phyloP scores from a whole-genome alignment of 2,113 vertebrate genomes.

The Rhodinocichla rosea region DNA sequence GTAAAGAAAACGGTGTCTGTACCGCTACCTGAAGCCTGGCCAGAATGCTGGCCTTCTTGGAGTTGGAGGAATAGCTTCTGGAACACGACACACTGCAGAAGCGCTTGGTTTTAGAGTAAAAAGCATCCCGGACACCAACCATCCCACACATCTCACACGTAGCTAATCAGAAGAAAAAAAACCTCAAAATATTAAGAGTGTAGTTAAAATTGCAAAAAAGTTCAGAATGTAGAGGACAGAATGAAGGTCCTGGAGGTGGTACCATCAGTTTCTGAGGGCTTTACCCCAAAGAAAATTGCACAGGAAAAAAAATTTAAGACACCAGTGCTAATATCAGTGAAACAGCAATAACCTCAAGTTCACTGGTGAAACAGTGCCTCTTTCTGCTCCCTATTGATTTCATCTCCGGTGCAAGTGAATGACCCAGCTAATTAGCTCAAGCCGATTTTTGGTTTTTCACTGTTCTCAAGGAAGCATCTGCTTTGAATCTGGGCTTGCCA shows the following conservation, averaged over 20 bases:
- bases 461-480: neutral
- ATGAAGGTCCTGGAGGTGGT: neutral
- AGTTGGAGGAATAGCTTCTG: slow-evolving; percentile 97
- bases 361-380: neutral
- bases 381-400: neutral
- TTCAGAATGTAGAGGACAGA: neutral
- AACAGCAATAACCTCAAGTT: neutral
- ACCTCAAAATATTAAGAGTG: neutral
- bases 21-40: slow-evolving; percentile 95
- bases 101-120: slow-evolving; percentile 98
- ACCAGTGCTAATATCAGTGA: neutral
- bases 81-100: slow-evolving; percentile 99
- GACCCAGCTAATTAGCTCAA: neutral
- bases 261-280: neutral
- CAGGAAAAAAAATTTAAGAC: neutral
- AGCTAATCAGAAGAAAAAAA: slow-evolving; percentile 70
- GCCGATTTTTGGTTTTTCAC: neutral
- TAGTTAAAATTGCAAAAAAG: neutral
- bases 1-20: slow-evolving; percentile 72
- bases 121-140: slow-evolving; percentile 97
- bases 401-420: neutral
- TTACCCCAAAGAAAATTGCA: neutral
- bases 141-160: slow-evolving; percentile 99
- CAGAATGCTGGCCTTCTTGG: slow-evolving; percentile 99
- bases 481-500: neutral